Percentiles rank a stretch among this genome's conserved stretches.
Conservation (phyloP, 2,113 vertebrate species). For the Gobiocypris rarus region DNA sequence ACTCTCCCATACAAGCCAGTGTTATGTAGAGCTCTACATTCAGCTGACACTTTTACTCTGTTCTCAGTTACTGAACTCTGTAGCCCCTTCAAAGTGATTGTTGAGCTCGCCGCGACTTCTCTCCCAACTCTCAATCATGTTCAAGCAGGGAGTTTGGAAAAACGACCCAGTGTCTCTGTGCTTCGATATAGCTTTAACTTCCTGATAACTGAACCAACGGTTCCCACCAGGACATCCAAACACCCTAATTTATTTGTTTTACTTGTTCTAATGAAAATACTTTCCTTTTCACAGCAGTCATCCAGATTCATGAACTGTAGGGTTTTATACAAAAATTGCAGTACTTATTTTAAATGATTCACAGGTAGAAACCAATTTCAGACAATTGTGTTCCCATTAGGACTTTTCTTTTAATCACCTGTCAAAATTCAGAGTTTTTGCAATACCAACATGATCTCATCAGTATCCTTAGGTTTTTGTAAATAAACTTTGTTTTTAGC, state of each 20-base stretch:
- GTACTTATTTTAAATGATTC: constrained; percentile 14
- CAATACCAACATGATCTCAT: background rate
- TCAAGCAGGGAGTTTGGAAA: background rate
- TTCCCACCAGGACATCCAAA: background rate
- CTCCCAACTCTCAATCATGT: constrained; percentile 19
- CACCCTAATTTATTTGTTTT: constrained; percentile 4
- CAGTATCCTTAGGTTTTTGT: background rate
- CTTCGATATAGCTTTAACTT: background rate
- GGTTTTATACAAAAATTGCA: background rate
- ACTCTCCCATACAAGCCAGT: background rate
- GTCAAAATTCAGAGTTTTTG: background rate
- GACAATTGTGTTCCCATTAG: background rate
- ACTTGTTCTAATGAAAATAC: background rate
- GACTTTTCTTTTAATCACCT: background rate
- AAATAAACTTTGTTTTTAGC: background rate
- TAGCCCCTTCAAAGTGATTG: constrained; percentile 18
- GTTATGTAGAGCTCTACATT: constrained; percentile 14
- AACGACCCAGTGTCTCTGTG: background rate
- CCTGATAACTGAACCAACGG: background rate
- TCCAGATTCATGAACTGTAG: constrained; percentile 12
- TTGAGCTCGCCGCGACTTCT: background rate
- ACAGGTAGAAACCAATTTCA: constrained; percentile 15
- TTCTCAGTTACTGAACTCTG: constrained; percentile 20
- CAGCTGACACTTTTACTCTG: constrained; percentile 3
- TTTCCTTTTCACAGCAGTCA: constrained; percentile 21